Conservation (phyloP, 2,113 vertebrate species). For the Bos indicus region DNA sequence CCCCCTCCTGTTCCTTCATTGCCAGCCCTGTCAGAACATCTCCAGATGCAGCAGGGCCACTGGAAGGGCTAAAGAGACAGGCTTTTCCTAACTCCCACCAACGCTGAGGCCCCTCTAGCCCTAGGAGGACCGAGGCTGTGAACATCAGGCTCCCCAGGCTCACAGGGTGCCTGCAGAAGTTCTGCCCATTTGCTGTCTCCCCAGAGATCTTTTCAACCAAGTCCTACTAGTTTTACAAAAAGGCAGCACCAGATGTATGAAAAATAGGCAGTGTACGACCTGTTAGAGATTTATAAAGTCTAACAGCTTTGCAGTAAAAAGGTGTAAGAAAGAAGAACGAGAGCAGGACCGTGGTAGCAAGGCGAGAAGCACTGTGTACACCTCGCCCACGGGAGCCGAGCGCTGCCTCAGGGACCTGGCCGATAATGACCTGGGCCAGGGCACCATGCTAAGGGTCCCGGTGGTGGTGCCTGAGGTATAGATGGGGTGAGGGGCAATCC, state of each 20-base stretch:
- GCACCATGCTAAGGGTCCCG: slow-evolving; percentile 28
- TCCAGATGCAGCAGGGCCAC: slow-evolving; percentile 62
- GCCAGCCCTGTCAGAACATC: slow-evolving; percentile 65
- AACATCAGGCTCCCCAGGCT: slow-evolving; percentile 18
- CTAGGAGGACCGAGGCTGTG: background rate
- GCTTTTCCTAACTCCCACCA: background rate
- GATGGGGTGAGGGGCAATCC: slow-evolving; percentile 65
- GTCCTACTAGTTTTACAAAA: slow-evolving; percentile 71
- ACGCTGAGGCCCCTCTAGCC: background rate
- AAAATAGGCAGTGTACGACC: slow-evolving; percentile 79
- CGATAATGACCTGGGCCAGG: background rate
- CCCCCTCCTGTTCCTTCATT: slow-evolving; percentile 75
- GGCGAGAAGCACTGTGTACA: slow-evolving; percentile 56
- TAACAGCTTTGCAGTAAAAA: slow-evolving; percentile 78
- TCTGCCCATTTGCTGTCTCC: slow-evolving; percentile 46
- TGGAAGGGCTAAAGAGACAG: slow-evolving; percentile 34
- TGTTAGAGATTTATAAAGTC: slow-evolving; percentile 79
- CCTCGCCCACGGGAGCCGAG: background rate
- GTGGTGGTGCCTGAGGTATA: slow-evolving; percentile 80
- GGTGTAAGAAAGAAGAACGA: slow-evolving; percentile 74
- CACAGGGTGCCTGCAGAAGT: slow-evolving; percentile 29
- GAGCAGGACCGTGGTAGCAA: slow-evolving; percentile 63
- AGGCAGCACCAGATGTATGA: slow-evolving; percentile 83
- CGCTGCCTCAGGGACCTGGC: background rate
- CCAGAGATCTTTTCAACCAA: slow-evolving; percentile 63